Evolutionary conservation across 2,113 vertebrate genomes (phyloP).

Genomic region (Bufo bufo): DNA sequence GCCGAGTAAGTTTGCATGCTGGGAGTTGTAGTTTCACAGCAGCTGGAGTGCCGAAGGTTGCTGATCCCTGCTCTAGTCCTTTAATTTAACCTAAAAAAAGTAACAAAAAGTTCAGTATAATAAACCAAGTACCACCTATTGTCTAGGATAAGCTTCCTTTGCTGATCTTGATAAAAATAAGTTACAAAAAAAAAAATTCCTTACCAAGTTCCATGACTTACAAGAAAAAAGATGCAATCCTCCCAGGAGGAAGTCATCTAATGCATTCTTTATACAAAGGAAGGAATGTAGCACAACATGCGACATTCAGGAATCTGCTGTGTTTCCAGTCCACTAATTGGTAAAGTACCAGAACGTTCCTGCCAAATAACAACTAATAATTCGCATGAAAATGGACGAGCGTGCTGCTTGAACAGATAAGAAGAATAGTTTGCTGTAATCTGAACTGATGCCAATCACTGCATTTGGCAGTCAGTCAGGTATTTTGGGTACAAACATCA

Average conservation of each 20-base stretch:
- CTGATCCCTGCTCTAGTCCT: no score
- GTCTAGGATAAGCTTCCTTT: background rate
- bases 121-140: background rate
- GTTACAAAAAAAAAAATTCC: background rate
- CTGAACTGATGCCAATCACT: conserved; percentile 30
- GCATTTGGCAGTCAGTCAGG: conserved; percentile 31
- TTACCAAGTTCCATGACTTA: conserved; percentile 5
- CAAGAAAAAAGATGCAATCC: conserved; percentile 9
- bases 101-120: background rate
- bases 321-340: conserved; percentile 37
- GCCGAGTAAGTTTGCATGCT: no score
- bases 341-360: conserved; percentile 26
- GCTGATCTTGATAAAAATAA: background rate
- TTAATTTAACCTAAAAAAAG: background rate
- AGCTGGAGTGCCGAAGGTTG: no score
- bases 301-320: conserved; percentile 20
- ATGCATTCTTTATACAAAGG: conserved; percentile 41
- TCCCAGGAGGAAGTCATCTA: conserved; percentile 28
- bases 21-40: no score
- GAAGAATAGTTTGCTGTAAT: conserved; percentile 39
- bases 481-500: conserved; percentile 37
- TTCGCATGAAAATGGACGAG: conserved; percentile 39
- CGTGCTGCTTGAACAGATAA: conserved; percentile 49
- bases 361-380: conserved; percentile 48
- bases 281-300: conserved; percentile 21